A percentile compares a stretch with the other conserved stretches of the same genome.
Conservation (phyloP, 2,113 vertebrate species). For the Parus major region DNA sequence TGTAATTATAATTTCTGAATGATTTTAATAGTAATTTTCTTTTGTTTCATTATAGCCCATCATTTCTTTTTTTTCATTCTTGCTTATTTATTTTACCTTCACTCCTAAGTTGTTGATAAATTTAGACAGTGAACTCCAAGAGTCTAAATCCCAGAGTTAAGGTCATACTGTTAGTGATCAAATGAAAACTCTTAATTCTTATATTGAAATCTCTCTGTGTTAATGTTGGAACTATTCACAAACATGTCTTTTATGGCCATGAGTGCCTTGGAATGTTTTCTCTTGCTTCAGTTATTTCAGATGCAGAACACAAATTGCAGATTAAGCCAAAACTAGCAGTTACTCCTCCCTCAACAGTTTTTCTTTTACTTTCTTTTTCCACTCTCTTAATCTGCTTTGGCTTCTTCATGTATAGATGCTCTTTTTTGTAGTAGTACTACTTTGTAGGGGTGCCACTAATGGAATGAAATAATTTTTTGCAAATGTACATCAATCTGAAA, state of each 20-base stretch:
- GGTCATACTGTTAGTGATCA: background rate
- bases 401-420: background rate
- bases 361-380: background rate
- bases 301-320: background rate
- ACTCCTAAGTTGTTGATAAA: background rate
- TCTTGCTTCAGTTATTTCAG: background rate
- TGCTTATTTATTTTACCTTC: background rate
- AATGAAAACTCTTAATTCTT: background rate
- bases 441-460: background rate
- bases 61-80: background rate
- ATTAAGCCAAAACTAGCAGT: background rate
- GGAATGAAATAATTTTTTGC: background rate
- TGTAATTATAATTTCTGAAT: background rate
- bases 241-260: background rate
- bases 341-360: background rate
- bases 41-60: background rate
- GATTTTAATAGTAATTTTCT: background rate
- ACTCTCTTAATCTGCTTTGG: background rate
- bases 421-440: background rate
- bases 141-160: background rate
- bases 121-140: background rate
- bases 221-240: background rate
- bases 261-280: background rate
- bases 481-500: background rate
- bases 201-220: background rate